Evolutionary conservation across 2,888 invertebrate genomes (phyloP).

Genomic region (Euzophera pinguis): DNA sequence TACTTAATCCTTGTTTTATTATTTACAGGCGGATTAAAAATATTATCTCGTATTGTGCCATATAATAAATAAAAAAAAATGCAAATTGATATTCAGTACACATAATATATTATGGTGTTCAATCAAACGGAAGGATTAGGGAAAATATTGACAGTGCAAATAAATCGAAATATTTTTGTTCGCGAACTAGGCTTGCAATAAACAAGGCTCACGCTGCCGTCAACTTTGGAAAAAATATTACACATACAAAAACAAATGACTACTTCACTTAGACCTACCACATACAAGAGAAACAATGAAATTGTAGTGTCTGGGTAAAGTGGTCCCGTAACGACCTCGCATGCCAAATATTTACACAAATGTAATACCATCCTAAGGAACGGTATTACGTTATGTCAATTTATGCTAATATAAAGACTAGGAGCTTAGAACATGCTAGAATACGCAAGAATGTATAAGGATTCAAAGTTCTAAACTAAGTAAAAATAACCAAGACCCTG

Average conservation of each 20-base stretch:
- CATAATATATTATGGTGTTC: neutral
- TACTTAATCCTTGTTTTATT: too few species aligned
- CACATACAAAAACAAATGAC: constrained; percentile 20
- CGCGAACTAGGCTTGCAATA: constrained; percentile 29
- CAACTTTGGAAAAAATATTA: constrained; percentile 35
- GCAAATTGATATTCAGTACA: neutral
- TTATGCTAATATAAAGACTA: constrained; percentile 40
- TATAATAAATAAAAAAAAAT: neutral
- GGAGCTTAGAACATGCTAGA: neutral
- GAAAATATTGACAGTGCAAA: constrained; percentile 17
- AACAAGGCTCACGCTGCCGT: constrained; percentile 31
- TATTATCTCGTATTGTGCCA: too few species aligned
- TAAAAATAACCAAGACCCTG: too few species aligned
- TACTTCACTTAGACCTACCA: constrained; percentile 19
- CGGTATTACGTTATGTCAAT: constrained; percentile 46
- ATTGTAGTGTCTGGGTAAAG: constrained; percentile 18
- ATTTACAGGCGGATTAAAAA: too few species aligned
- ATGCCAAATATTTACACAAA: constrained; percentile 46
- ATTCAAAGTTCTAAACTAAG: too few species aligned
- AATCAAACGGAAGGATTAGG: constrained; percentile 19
- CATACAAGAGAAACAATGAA: neutral
- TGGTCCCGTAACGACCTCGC: constrained; percentile 27
- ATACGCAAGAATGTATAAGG: neutral
- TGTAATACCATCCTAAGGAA: constrained; percentile 40
- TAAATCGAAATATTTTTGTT: constrained; percentile 22